phyloP scores from a whole-genome alignment of 2,888 invertebrate genomes.

The Apomyelois bistriatella region DNA sequence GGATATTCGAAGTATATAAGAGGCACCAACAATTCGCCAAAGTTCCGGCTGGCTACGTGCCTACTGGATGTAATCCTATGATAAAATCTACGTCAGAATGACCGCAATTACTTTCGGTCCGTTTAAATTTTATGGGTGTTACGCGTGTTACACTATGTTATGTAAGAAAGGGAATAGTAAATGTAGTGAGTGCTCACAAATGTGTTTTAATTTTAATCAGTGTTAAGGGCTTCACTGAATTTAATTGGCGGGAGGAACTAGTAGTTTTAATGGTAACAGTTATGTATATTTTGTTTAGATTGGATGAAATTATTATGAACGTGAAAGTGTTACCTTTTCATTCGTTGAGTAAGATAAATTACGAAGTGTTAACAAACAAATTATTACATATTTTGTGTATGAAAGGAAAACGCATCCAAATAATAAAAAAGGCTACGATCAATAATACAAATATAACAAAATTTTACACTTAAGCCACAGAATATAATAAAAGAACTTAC shows the following conservation, averaged over 20 bases:
- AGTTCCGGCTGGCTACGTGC: slow-evolving; percentile 39
- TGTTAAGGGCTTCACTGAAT: slow-evolving; percentile 5
- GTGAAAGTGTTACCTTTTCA: neutral
- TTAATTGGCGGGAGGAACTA: neutral
- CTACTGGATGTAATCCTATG: slow-evolving; percentile 41
- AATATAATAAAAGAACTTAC: no score
- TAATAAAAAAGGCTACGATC: no score
- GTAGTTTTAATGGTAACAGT: no score
- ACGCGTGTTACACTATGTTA: slow-evolving; percentile 32
- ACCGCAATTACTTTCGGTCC: slow-evolving; percentile 37
- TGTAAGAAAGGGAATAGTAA: slow-evolving; percentile 27
- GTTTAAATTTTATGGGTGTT: slow-evolving; percentile 42
- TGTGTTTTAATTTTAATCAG: slow-evolving; percentile 20
- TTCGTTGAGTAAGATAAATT: no score
- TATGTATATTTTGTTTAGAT: no score
- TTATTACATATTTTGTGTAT: no score
- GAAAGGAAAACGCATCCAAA: no score
- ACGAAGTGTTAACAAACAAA: no score
- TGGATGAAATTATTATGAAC: neutral
- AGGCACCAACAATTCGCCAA: slow-evolving; percentile 7
- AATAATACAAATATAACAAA: no score
- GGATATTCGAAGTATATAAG: neutral
- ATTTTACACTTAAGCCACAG: no score
- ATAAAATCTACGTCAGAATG: slow-evolving; percentile 43
- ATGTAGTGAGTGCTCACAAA: neutral